phyloP scores from a whole-genome alignment of 2,888 invertebrate species.

The Euzophera pinguis region DNA sequence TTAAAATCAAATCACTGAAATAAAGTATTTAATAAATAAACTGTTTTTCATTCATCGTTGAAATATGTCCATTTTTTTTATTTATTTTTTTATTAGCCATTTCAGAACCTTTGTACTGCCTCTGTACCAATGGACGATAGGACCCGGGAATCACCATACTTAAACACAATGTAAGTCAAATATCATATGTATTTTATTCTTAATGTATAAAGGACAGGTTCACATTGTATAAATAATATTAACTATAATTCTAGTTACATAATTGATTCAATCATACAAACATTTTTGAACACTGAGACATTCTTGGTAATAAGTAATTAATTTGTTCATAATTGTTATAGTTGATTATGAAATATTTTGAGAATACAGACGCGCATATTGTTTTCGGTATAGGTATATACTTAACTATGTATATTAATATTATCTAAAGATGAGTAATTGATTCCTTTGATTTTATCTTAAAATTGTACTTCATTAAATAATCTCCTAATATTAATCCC shows the following conservation, averaged over 20 bases:
- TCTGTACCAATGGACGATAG: too few species aligned
- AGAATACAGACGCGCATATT: background rate
- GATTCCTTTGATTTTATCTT: background rate
- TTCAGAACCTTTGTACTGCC: too few species aligned
- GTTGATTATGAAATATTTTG: background rate
- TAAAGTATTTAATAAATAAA: too few species aligned
- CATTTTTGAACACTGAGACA: slow-evolving; percentile 16
- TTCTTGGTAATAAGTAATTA: background rate
- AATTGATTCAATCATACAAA: slow-evolving; percentile 19
- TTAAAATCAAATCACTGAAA: too few species aligned
- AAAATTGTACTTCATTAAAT: slow-evolving; percentile 7
- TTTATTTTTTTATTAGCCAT: too few species aligned
- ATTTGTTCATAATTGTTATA: background rate
- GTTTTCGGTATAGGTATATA: background rate
- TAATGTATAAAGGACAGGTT: slow-evolving; percentile 17
- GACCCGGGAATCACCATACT: background rate
- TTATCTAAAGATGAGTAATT: slow-evolving; percentile 19
- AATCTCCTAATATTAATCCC: too few species aligned
- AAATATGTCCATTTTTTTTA: too few species aligned
- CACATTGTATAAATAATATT: slow-evolving; percentile 19
- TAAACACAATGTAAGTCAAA: background rate
- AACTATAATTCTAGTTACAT: slow-evolving; percentile 19
- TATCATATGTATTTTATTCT: slow-evolving; percentile 12
- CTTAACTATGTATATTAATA: slow-evolving; percentile 6
- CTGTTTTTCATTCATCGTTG: too few species aligned